Evolutionary conservation across 2,797 vertebrate species (phyloP).

Genomic region (Tachyglossus aculeatus): DNA sequence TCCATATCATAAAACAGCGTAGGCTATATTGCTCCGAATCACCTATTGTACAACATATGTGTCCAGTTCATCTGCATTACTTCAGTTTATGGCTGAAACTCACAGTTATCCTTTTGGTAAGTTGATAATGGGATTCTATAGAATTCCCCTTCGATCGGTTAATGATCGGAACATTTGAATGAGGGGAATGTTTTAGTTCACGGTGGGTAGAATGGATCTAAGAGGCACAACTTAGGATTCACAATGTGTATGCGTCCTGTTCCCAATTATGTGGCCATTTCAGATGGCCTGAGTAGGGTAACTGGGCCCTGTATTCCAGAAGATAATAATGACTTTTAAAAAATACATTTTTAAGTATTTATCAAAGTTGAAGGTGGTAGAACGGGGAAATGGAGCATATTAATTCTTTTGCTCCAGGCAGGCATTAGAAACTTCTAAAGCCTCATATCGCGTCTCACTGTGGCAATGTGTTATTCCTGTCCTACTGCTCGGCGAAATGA

Average conservation of each 20-base stretch:
- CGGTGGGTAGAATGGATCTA: conserved; percentile 74
- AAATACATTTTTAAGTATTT: conserved; percentile 86
- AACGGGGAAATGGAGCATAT: conserved; percentile 76
- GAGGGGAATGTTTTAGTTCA: conserved; percentile 71
- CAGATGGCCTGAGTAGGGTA: conserved; percentile 66
- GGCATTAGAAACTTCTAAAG: conserved; percentile 83
- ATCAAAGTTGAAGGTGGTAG: conserved; percentile 82
- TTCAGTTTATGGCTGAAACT: conserved; percentile 83
- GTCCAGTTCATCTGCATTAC: conserved; percentile 89
- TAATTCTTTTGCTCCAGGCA: conserved; percentile 84
- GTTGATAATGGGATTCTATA: conserved; percentile 79
- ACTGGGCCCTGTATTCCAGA: conserved; percentile 71
- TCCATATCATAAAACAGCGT: conserved; percentile 93
- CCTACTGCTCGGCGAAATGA: conserved; percentile 77
- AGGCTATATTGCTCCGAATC: conserved; percentile 92
- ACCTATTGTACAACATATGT: conserved; percentile 89
- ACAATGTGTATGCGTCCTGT: conserved; percentile 74
- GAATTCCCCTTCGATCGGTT: conserved; percentile 73
- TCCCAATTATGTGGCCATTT: conserved; percentile 73
- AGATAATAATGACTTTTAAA: conserved; percentile 84
- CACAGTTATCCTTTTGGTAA: conserved; percentile 81
- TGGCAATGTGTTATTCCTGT: conserved; percentile 77
- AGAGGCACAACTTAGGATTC: conserved; percentile 76
- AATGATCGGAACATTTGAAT: conserved; percentile 74
- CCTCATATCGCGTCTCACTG: conserved; percentile 75